Evolutionary conservation across 2,888 invertebrate genomes (phyloP).

Genomic region (Apeira syringaria): DNA sequence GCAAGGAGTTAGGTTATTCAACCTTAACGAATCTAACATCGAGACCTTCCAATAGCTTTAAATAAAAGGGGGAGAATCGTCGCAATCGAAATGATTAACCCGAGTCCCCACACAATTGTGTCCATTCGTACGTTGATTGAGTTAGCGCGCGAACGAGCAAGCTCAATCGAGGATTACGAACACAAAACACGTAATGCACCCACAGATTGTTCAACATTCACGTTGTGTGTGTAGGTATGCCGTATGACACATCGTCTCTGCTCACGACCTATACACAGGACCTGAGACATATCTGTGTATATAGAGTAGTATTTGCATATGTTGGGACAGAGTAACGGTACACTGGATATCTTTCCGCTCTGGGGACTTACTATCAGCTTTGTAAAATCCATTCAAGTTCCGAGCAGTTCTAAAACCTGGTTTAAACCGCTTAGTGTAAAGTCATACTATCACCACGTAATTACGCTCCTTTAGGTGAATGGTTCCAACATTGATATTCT

Average conservation of each 20-base stretch:
- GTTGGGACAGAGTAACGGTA: too few species aligned
- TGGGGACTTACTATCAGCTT: too few species aligned
- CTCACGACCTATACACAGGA: too few species aligned
- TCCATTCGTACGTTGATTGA: conserved; percentile 22
- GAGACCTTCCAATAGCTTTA: conserved; percentile 14
- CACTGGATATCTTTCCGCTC: too few species aligned
- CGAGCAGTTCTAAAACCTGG: too few species aligned
- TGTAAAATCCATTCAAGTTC: too few species aligned
- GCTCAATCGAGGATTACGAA: conserved; percentile 22
- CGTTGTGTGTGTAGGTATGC: neutral
- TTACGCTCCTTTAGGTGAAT: too few species aligned
- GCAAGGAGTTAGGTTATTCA: conserved; percentile 10
- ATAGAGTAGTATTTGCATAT: too few species aligned
- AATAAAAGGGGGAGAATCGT: conserved; percentile 13
- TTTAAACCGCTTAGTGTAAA: too few species aligned
- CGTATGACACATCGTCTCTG: neutral
- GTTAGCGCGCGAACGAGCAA: conserved; percentile 25
- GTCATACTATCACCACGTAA: too few species aligned
- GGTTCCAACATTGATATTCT: too few species aligned
- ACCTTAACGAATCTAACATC: conserved; percentile 11
- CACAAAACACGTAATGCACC: conserved; percentile 1
- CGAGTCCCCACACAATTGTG: conserved; percentile 27
- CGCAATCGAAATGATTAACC: conserved; percentile 11
- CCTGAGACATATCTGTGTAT: too few species aligned
- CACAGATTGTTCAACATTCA: neutral